Base-by-base conservation (phyloP, 92 coral and sea anemone species). In the Virgularia gustaviana region DNA sequence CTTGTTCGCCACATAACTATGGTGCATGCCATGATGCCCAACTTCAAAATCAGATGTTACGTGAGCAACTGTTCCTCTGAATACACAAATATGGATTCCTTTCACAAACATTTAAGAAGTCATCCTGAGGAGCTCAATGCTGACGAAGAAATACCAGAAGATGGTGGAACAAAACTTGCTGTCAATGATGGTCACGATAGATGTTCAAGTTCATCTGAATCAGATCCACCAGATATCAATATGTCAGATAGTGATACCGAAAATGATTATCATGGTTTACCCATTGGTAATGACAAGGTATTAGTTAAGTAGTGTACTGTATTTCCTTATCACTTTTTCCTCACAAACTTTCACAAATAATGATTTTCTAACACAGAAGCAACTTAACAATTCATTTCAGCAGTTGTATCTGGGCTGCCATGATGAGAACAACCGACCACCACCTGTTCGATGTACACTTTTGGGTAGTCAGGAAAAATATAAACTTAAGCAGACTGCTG, bases 401-500 rank as follows among this genome's bases (percentile, higher is more conserved):
- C 56, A 65, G 47, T 32, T 42, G 30, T 23, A 38, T 16, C 35
- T 47, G 11, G 58, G 73, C 6, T 66, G 47, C 20, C 73, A 24
- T 47, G 39, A 28, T 27, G 73, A 38, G 23, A 41, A 36, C 28
- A 65, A 75, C 79, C 51, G 70, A 52, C 79, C 72, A n/a, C 61
- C 71, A 10, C 71, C 71, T 9, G 30, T 75, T 44, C 29, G 70
- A 62, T 71, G 63, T 13, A 10, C 72, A 11, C 27, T 39, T 38
- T 49, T 76, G 18, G 49, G 30, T 65, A 59, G 71, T 9, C 54
- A 76, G 35, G 80, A 63, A 45, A 43, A 22, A 29, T 76, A 63
- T 44, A 76, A 76, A 49, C 15, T 76, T 43, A 62, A 63, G 24
- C 71, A 25, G 54, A 76, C 70, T 0, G 64, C 63, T 42, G 80